Base-by-base conservation (phyloP, 2,113 vertebrate species). In the Boleophthalmus pectinirostris region DNA sequence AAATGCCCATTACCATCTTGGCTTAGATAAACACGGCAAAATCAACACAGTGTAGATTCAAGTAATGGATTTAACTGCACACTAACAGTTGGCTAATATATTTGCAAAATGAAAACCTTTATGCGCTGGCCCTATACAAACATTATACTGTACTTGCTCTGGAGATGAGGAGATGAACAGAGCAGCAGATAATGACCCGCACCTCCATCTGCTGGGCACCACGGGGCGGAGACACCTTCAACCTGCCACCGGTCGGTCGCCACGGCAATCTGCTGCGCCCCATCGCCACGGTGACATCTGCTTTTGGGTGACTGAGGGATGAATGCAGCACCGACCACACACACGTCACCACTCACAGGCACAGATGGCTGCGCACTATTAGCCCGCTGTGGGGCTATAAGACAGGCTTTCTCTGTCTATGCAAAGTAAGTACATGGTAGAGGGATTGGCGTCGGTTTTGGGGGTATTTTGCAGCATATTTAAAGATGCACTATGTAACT, bases 271-370 rank as follows among this genome's bases (percentile, higher is more conserved):
- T 92, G 90, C 90, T 85, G 76, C 87, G 90, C 87, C 90, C 90
- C 81, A 83, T 92, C 87, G 70, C 85, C 87, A 84, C 72, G 76
- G 85, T 91, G 91, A 91, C 92, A 93, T 93, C 92, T 93, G 93
- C 87, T 90, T 92, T 89, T 90, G 89, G 91, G 82, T 90, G 91
- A 91, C 85, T 88, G 87, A 88, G 74, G 87, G 90, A 93, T 93
- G 90, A 93, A 88, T 85, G 88, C 90, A 81, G 79, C 87, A 88
- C 89, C 83, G 80, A 85, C 78, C 85, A 72, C 82, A 85, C 49
- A 81, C 81, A 75, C 81, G 79, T 25, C 86, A 70, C 73, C 85
- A 82, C 85, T 86, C 86, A 87, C 87, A 82, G 87, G 91, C 84
- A 66, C 78, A 79, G 84, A 81, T 82, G 74, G 65, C 82, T 33